Conservation (phyloP, 1,140 invertebrate genomes). For the Nautilus pompilius region DNA sequence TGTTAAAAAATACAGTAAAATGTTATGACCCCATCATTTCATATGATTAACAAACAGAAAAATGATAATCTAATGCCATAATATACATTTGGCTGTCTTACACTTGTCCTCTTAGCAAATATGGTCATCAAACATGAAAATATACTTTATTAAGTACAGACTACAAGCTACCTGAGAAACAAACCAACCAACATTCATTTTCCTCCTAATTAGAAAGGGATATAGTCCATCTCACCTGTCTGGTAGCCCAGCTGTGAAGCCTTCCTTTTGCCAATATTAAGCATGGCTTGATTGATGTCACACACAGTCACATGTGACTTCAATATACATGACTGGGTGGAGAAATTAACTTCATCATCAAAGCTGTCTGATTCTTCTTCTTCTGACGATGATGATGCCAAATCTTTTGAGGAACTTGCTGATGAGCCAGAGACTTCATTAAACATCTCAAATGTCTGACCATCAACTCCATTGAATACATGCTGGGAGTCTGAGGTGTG, state of each 20-base stretch:
- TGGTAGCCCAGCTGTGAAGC: slow-evolving; percentile 61
- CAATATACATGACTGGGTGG: slow-evolving; percentile 5
- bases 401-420: slow-evolving; percentile 18
- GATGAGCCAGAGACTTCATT: slow-evolving; percentile 16
- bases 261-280: slow-evolving; percentile 82
- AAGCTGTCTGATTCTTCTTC: neutral
- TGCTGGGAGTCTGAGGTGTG: slow-evolving; percentile 8
- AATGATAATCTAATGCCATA: too few relatives aligned
- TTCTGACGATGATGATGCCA: slow-evolving; percentile 5
- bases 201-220: too few relatives aligned
- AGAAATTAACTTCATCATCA: slow-evolving; percentile 3
- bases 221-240: slow-evolving; percentile 23
- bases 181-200: too few relatives aligned
- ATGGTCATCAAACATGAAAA: too few relatives aligned
- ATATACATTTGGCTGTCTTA: too few relatives aligned
- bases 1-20: too few relatives aligned
- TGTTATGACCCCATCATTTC: too few relatives aligned
- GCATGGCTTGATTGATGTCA: slow-evolving; percentile 94
- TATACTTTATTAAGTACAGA: too few relatives aligned
- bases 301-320: slow-evolving; percentile 71
- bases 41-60: too few relatives aligned
- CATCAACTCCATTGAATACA: slow-evolving; percentile 1
- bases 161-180: too few relatives aligned
- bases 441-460: too few relatives aligned
- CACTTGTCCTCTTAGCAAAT: too few relatives aligned